Base-by-base conservation (phyloP, 1,140 invertebrate genomes). In the Hycleus cichorii region DNA sequence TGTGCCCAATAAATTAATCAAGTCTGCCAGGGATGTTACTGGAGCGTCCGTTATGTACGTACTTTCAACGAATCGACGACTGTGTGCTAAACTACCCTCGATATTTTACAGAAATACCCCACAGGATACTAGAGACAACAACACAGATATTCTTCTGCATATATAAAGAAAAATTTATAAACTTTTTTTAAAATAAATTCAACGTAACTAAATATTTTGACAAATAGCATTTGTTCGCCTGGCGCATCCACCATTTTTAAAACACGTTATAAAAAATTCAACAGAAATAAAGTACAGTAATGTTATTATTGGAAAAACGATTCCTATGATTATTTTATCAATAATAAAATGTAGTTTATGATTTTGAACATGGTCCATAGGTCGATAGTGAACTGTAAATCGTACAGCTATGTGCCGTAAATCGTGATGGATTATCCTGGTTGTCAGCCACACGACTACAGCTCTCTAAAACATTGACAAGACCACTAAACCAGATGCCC, bases 391-490 rank as follows among this genome's bases (percentile, higher is more conserved):
- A 39, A 64, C 59, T 65, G 66, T 68, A 68, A 68, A 68, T 68
- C 66, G 59, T 57, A 57, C 56, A 53, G 52, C 60, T 49, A 62
- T 63, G 63, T 56, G 53, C 58, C 60, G 65, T 67, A 67, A 67
- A 67, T 67, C 65, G 65, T 67, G 65, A 68, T 68, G 66, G 66
- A 68, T 68, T 68, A 68, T 68, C 64, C 62, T 42, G 50, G 57
- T 62, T 32, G 63, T 62, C 63, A 62, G 27, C 44, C 39, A 43
- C 39, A 51, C 32, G 54, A 40, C 47, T 42, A 44, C 55, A 57
- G 44, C 46, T 44, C 60, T 50, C 59, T 53, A 57, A 61, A 64
- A 60, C 60, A 58, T 58, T 53, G 60, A 58, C 60, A 62, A 53
- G 47, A 39, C 50, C 56, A 57, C 50, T 62, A 62, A 62, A 62